Evolutionary conservation across 1,140 invertebrate genomes (phyloP).

Genomic region (Cyrtorhinus lividipennis): DNA sequence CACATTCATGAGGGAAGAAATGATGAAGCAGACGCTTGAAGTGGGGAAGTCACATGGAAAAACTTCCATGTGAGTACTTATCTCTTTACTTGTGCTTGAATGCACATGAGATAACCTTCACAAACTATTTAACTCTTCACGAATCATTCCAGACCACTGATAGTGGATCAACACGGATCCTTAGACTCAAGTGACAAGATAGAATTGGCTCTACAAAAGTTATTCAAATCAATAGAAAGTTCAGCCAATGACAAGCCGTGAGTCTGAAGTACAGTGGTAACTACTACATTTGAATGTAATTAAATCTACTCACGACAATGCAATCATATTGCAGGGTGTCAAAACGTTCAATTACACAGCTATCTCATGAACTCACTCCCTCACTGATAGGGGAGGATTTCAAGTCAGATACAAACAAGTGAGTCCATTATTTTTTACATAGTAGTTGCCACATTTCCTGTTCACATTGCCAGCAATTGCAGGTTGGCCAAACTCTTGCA

Average conservation of each 20-base stretch:
- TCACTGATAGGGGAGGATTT: not conserved
- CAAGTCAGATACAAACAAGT: not conserved
- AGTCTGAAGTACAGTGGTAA: not conserved
- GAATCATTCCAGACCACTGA: not conserved
- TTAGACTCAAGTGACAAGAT: not conserved
- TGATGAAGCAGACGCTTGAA: not conserved
- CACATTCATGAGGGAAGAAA: not conserved
- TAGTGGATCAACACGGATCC: not conserved
- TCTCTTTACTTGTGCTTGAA: not conserved
- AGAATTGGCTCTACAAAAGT: not conserved
- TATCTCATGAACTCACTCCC: not conserved
- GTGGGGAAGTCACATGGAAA: not conserved
- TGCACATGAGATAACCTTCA: not conserved
- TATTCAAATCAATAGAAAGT: not conserved
- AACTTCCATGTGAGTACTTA: not conserved
- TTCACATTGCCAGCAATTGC: not conserved
- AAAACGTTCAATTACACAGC: not conserved
- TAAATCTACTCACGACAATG: not conserved
- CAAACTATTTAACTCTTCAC: not conserved
- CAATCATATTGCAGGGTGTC: not conserved
- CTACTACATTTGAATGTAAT: not conserved
- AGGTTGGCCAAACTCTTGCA: not conserved
- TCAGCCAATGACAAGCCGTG: not conserved
- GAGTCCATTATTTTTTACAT: not conserved
- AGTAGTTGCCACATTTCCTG: not conserved